Percentiles rank a stretch among this genome's conserved stretches.
Evolutionary conservation across 2,797 vertebrate genomes (phyloP).

Genomic region (Hydrophis major): DNA sequence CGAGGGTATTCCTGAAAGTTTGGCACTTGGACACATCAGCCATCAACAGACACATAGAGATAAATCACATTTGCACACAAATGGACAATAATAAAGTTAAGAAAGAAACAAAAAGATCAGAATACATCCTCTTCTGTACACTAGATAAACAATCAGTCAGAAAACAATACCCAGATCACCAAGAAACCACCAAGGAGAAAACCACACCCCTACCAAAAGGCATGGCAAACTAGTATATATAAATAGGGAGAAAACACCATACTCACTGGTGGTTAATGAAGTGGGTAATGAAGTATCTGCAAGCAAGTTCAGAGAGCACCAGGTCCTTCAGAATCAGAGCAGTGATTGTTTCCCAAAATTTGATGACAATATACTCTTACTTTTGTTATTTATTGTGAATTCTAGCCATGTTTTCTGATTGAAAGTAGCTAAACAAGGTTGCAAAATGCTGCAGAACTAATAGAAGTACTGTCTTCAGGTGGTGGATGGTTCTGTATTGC

Average conservation of each 20-base stretch:
- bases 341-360: neutral
- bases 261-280: neutral
- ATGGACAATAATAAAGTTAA: neutral
- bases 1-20: neutral
- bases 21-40: neutral
- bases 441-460: neutral
- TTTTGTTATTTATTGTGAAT: neutral
- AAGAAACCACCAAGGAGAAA: neutral
- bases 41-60: neutral
- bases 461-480: neutral
- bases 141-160: neutral
- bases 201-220: neutral
- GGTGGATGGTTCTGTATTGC: neutral
- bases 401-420: neutral
- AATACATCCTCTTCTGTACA: neutral
- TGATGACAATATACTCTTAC: neutral
- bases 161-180: neutral
- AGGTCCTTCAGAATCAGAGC: neutral
- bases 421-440: neutral
- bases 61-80: neutral
- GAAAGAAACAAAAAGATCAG: neutral
- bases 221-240: neutral
- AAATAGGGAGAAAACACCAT: neutral
- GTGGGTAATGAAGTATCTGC: neutral
- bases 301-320: neutral